phyloP scores from a whole-genome alignment of 2,888 invertebrate genomes.

The Pammene aurita region DNA sequence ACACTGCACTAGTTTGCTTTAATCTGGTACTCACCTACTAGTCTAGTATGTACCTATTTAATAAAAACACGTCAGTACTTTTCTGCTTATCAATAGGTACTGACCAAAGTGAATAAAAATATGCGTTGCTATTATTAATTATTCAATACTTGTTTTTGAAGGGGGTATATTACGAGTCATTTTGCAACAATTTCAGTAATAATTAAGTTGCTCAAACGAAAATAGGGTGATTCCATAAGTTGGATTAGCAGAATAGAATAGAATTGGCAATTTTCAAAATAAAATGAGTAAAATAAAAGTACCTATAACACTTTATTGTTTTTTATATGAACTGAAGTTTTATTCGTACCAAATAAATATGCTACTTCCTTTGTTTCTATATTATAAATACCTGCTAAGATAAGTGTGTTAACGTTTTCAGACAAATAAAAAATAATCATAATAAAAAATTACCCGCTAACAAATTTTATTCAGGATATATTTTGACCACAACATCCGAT shows the following conservation, averaged over 20 bases:
- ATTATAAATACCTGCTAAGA: no score
- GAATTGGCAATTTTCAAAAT: conserved; percentile 46
- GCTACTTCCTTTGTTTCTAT: not conserved
- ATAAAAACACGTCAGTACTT: no score
- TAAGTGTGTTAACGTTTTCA: no score
- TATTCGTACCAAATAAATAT: not conserved
- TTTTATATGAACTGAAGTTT: not conserved
- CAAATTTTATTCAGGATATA: conserved; percentile 6
- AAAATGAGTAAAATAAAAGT: not conserved
- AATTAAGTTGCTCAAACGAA: conserved; percentile 77
- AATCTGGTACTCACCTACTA: not conserved
- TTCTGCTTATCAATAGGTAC: no score
- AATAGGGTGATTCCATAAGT: conserved; percentile 61
- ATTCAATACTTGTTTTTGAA: conserved; percentile 55
- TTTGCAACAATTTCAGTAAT: conserved; percentile 76
- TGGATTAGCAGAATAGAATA: conserved; percentile 46
- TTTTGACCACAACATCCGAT: conserved; percentile 18
- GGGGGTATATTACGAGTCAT: conserved; percentile 78
- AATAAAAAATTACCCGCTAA: not conserved
- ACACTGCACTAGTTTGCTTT: not conserved
- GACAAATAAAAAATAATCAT: not conserved
- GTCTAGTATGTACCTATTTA: no score
- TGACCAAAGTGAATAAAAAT: not conserved
- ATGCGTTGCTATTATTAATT: conserved; percentile 2
- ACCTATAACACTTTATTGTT: not conserved